Evolutionary conservation across 2,888 invertebrate species (phyloP).

Genomic region (Protonemura montana): DNA sequence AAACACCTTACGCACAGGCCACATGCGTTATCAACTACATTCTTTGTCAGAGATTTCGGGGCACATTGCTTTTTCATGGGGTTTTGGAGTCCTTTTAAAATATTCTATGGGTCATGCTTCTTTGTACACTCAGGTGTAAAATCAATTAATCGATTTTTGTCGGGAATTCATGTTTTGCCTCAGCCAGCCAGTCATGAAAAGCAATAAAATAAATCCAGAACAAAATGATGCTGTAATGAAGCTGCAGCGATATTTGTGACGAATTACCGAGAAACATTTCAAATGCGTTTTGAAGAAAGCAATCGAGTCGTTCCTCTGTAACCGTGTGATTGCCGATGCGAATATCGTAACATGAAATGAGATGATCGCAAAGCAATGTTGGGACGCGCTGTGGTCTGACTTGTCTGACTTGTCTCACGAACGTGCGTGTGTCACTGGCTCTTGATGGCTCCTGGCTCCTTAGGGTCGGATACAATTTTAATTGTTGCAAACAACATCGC

Average conservation of each 20-base stretch:
- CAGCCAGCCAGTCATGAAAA: no score
- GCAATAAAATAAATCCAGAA: no score
- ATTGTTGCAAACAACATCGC: background rate
- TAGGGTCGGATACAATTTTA: background rate
- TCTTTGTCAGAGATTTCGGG: background rate
- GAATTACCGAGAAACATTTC: no score
- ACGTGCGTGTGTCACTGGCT: background rate
- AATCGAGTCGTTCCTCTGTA: no score
- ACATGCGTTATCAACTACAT: background rate
- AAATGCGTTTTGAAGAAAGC: no score
- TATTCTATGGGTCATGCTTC: background rate
- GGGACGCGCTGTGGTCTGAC: no score
- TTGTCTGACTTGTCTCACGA: background rate
- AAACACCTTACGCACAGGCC: background rate
- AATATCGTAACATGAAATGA: no score
- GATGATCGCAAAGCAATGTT: no score
- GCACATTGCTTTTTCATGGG: background rate
- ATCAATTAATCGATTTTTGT: background rate
- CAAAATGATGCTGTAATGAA: no score
- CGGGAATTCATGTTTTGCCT: background rate
- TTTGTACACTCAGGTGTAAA: background rate
- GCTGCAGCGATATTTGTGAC: no score
- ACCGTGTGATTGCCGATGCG: no score
- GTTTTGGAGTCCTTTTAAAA: background rate
- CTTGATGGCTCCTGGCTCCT: background rate